Conservation (phyloP, 2,888 invertebrate genomes). For the Trachelus iudaicus region DNA sequence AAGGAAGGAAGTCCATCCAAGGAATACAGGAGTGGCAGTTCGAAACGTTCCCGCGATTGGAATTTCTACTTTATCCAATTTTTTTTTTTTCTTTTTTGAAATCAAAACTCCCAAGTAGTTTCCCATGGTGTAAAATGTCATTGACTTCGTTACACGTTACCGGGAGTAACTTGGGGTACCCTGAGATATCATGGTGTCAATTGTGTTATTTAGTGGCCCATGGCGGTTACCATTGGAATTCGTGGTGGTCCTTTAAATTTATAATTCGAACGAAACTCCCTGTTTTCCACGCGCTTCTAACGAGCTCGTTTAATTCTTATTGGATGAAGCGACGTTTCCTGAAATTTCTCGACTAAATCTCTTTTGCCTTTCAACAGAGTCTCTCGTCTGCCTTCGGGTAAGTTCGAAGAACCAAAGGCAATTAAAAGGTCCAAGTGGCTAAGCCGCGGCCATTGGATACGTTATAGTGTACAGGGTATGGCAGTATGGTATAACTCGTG, state of each 20-base stretch:
- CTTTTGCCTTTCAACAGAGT: neutral
- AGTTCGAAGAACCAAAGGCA: constrained; percentile 18
- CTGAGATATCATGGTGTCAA: neutral
- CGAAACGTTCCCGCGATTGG: neutral
- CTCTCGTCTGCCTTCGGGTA: constrained; percentile 2
- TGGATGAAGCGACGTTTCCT: constrained; percentile 8
- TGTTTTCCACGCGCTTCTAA: constrained; percentile 19
- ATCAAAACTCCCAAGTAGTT: neutral
- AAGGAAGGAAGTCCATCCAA: neutral
- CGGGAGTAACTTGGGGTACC: neutral
- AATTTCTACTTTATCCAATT: neutral
- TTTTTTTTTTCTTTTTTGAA: neutral
- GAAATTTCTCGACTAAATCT: neutral
- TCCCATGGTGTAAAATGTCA: neutral
- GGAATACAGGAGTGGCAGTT: neutral
- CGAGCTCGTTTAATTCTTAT: constrained; percentile 20
- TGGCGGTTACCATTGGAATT: neutral
- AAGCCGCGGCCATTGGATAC: neutral
- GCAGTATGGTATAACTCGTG: neutral
- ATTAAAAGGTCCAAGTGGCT: constrained; percentile 15
- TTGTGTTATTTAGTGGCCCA: neutral
- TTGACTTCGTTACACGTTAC: neutral
- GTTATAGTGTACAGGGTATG: neutral
- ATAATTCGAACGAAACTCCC: constrained; percentile 16
- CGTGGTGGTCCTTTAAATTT: constrained; percentile 20